Evolutionary conservation across 2,113 vertebrate species (phyloP).

Genomic region (Corapipo altera): DNA sequence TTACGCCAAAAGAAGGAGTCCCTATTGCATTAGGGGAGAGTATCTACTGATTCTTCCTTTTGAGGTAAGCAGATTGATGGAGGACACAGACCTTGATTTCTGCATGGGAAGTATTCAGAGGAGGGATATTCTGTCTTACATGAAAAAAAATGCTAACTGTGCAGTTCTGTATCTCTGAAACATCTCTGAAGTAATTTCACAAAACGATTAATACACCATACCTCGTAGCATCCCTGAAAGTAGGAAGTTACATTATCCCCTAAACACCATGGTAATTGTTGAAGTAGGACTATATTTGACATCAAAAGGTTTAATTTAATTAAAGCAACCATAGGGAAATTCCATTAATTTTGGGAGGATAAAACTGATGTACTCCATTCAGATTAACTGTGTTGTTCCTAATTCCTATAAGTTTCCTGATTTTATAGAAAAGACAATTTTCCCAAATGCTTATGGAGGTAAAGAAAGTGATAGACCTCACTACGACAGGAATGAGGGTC

Average conservation of each 20-base stretch:
- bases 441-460: neutral
- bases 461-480: neutral
- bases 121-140: neutral
- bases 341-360: neutral
- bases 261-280: neutral
- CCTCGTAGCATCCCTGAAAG: neutral
- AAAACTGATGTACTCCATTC: neutral
- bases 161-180: neutral
- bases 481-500: neutral
- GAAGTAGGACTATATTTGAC: neutral
- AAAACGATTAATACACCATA: neutral
- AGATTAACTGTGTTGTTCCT: neutral
- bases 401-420: neutral
- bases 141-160: neutral
- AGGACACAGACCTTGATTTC: neutral
- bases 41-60: neutral
- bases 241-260: neutral
- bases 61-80: neutral
- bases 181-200: neutral
- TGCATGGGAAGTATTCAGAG: neutral
- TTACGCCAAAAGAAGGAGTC: neutral
- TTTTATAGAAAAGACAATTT: neutral
- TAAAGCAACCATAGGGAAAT: neutral
- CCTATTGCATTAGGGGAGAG: neutral
- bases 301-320: neutral